Evolutionary conservation across 2,113 vertebrate genomes (phyloP), one percentile per base, ranked within the genome.

Genomic region (Podarcis cretensis): DNA sequence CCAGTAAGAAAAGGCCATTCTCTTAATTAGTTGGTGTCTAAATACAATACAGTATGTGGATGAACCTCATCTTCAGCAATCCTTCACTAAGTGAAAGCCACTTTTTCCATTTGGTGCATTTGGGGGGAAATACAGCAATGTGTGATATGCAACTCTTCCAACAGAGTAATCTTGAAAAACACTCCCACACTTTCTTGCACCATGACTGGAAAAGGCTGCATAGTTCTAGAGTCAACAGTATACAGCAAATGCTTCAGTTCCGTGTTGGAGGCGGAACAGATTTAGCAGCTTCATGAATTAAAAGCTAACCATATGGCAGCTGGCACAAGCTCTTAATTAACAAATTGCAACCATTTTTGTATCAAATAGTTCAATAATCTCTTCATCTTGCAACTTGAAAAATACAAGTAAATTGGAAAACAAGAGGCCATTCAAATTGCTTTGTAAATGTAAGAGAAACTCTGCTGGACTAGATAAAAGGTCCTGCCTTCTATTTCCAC

Each of bases 261-360:
- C 79, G 90, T 84, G 93, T 90, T 91, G 92, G 27, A 89, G 87
- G 87, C 91, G 93, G 90, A 82, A 84, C 90, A 92, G 95, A 92
- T 92, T 94, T 93, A 90, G 90, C 93, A 95, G 93, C 92, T 94
- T 83, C 92, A 95, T 94, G 96, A 97, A 96, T 98, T 98, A 98
- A 97, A 96, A 97, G 95, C 85, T 96, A 94, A 89, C 97, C 97
- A 97, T 97, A 98, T 98, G 97, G 95, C 94, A 93, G 83, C 94
- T 96, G 96, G 92, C 96, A 95, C 93, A 95, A 91, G 84, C 77
- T 90, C 93, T 87, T 88, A 92, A 95, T 96, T 95, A 93, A 82
- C 77, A 91, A 82, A 21, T 86, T 90, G 77, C 81, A 57, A 0
- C 75, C 80, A 71, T n/a, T 81, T 93, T 90, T 91, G 76, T 59